phyloP scores from a whole-genome alignment of 2,797 vertebrate genomes.

The Paramormyrops hopkinsi region DNA sequence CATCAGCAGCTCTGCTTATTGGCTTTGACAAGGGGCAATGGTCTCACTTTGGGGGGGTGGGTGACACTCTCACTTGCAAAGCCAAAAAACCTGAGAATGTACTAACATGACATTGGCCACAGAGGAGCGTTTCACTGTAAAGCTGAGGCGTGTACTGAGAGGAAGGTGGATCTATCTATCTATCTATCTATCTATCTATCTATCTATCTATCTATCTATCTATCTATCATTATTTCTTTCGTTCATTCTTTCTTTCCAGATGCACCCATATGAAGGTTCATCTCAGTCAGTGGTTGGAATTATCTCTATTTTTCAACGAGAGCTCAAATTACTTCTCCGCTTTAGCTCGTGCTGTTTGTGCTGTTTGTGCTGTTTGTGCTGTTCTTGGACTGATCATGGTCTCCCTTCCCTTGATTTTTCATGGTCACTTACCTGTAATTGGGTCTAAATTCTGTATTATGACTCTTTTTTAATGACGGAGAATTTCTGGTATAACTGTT shows the following conservation, averaged over 20 bases:
- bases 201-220: background rate
- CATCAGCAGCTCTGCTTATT: background rate
- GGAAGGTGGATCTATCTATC: background rate
- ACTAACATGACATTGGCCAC: background rate
- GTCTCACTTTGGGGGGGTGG: background rate
- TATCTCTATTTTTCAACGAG: background rate
- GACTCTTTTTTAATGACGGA: background rate
- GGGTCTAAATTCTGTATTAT: background rate
- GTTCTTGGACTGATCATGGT: background rate
- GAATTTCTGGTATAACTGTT: background rate
- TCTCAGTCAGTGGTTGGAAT: background rate
- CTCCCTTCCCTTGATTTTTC: background rate
- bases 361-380: background rate
- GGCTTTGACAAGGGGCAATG: background rate
- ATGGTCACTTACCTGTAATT: background rate
- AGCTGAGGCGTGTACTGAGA: background rate
- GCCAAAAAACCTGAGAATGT: background rate
- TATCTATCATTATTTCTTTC: background rate
- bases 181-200: background rate
- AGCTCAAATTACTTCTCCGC: background rate
- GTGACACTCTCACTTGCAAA: background rate
- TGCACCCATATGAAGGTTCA: background rate
- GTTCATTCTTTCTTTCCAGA: background rate
- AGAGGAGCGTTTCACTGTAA: background rate
- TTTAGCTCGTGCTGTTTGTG: background rate